These are phyloP conservation scores for Colletes latitarsis DNA, from an alignment of 1,140 invertebrate genomes.

Conservation along the genomic window DNA sequence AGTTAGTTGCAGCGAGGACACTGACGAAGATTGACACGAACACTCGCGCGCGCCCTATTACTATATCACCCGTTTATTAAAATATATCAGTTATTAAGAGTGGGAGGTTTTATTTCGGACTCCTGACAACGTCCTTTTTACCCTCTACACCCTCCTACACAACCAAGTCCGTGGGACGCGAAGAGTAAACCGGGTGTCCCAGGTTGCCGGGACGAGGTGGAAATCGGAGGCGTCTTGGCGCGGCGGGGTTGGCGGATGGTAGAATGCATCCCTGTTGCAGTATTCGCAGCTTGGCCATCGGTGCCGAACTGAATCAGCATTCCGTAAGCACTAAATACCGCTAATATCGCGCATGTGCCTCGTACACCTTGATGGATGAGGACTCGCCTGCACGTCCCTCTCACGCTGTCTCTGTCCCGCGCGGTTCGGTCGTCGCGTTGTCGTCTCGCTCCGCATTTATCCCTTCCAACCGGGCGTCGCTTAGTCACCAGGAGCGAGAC, in stretches of 20 bases:
- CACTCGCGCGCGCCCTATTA: no score
- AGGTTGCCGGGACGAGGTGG: neutral
- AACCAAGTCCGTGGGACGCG: no score
- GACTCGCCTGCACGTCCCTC: constrained; percentile 36
- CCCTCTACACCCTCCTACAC: no score
- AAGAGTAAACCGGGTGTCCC: no score
- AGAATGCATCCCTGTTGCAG: constrained; percentile 36
- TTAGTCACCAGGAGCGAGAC: constrained; percentile 26
- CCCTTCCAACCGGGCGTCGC: constrained; percentile 23
- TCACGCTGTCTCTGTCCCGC: constrained; percentile 24
- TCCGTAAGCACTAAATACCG: constrained; percentile 71
- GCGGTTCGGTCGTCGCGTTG: constrained; percentile 13
- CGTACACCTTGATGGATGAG: constrained; percentile 65
- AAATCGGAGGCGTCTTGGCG: neutral
- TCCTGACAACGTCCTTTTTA: no score
- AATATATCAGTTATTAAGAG: no score
- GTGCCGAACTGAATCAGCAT: constrained; percentile 73
- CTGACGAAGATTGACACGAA: no score
- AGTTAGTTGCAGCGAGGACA: no score
- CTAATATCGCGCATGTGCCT: constrained; percentile 67
- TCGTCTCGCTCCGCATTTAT: constrained; percentile 21
- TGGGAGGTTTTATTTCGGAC: no score
- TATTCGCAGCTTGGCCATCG: constrained; percentile 54
- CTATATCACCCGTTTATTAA: no score
- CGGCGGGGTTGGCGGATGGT: neutral